Evolutionary conservation across 1,140 invertebrate genomes (phyloP).

Genomic region (Meloidogyne hapla): DNA sequence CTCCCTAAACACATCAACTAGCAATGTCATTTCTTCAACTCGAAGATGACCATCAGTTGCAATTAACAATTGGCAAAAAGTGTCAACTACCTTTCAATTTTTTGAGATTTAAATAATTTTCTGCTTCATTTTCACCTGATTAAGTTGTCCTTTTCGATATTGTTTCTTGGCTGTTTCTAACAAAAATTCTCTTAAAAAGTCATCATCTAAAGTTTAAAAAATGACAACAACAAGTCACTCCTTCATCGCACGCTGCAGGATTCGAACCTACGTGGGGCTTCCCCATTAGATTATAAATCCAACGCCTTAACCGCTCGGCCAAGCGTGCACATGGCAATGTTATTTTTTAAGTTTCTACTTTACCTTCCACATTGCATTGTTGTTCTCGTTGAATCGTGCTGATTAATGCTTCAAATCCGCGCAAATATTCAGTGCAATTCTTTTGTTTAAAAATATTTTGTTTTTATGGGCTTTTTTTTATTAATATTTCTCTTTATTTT

Average conservation of each 20-base stretch:
- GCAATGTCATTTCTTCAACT: constrained; percentile 31
- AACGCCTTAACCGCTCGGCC: constrained; percentile 3
- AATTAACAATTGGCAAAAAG: constrained; percentile 45
- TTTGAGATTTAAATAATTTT: too few relatives aligned
- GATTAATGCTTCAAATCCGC: constrained; percentile 25
- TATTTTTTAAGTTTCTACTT: constrained; percentile 1
- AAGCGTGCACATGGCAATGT: background rate
- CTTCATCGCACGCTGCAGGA: background rate
- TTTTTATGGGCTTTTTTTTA: too few relatives aligned
- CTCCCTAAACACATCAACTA: constrained; percentile 38
- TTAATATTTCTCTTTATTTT: too few relatives aligned
- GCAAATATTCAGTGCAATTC: constrained; percentile 33
- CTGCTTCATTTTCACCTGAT: constrained; percentile 23
- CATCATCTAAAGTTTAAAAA: constrained; percentile 20
- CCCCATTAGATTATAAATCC: background rate
- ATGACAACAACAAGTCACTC: background rate
- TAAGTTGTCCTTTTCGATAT: constrained; percentile 37
- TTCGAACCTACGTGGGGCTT: background rate
- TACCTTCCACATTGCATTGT: constrained; percentile 13
- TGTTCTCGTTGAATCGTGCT: constrained; percentile 24
- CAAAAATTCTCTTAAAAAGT: constrained; percentile 42
- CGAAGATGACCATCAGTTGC: constrained; percentile 37
- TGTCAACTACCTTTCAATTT: constrained; percentile 32
- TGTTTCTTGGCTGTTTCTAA: constrained; percentile 43
- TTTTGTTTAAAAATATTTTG: background rate